Base-by-base conservation (phyloP, 2,113 vertebrate species). In the Sander lucioperca region DNA sequence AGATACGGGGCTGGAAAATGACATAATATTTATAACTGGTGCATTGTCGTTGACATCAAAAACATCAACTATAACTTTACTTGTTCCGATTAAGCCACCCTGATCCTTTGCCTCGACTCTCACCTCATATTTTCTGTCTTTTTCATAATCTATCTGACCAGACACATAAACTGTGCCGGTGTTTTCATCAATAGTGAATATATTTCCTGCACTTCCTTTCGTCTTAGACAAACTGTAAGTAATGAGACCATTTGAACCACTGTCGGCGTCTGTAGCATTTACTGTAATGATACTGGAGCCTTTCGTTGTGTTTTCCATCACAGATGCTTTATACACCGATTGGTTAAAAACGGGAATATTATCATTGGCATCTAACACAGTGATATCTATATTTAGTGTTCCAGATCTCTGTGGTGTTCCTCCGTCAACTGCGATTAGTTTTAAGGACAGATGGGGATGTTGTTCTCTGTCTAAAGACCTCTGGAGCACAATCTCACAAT, bases 401-500 rank as follows among this genome's bases (percentile, higher is more conserved):
- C 92, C 90, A 4, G 93, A 93, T 63, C 80, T 85, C 67, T 83
- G 88, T 0, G 91, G 92, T 16, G 78, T 89, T 7, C 91, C 93
- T 14, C 65, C 65, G 0, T 68, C 65, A 15, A 89, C 87, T 0
- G 95, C 95, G 0, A 92, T 94, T 1, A 96, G 84, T 18, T 92
- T 79, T 0, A 96, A 63, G 16, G 92, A 81, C 33, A 94, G 73
- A 53, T 68, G 0, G 0, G 79, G 83, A 27, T 93, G 82, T 0
- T 89, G 81, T 47, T 96, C 95, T 45, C 94, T 66, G 56, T 96
- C 96, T 63, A 96, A 86, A 0, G 58, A 43, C 1, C 77, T 83
- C 58, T 96, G 91, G n/a, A 96, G 80, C 13, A 96, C 92, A 84
- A 96, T 92, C 57, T 95, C 94, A 0, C 88, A 91, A 53, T 92